Base-by-base conservation (phyloP, 35 echinoderm and acorn worm species). In the Ophioderma brevispina region DNA sequence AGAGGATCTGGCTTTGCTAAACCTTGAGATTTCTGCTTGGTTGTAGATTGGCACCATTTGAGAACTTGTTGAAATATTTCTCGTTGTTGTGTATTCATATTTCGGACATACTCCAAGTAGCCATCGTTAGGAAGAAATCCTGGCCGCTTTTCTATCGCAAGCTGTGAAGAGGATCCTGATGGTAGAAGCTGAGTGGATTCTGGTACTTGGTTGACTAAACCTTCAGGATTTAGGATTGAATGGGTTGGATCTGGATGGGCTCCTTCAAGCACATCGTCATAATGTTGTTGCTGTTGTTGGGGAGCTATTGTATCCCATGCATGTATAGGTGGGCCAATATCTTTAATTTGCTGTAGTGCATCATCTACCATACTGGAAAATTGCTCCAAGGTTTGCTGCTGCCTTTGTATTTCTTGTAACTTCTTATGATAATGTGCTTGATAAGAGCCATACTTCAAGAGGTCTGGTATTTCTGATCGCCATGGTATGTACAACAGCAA, bases 261-360 rank as follows among this genome's bases (percentile, higher is more conserved):
- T 46, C 17, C 41, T 46, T 8, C 17, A 8, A 17, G 17, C 17
- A 17, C 41, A 4, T 46, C 41, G 17, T 46, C 17, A 46, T 46
- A 8, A 17, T 46, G 5, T 46, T 46, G n/a, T 17, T 46, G 41
- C 41, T 8, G 41, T 8, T 8, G 4, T 46, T 46, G 77, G 88
- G 77, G 88, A 64, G 88, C 92, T 30, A 94, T 28, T 33, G 55
- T 39, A 33, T 81, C 92, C 92, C 86, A 89, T 13, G 80, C 79
- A 85, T 94, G 86, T 40, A 76, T 80, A 25, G 92, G 86, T 32
- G 80, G 85, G 4, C 92, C 92, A 28, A 23, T 13, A 33, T 77
- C 40, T 36, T 75, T 38, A 0, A 52, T 4, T 8, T 78, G 32
- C 23, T 88, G 13, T n/a, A 70, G 32, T 31, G 91, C 91, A 70